Evolutionary conservation across 2,797 vertebrate species (phyloP).

Genomic region (Buphagus erythrorhynchus): DNA sequence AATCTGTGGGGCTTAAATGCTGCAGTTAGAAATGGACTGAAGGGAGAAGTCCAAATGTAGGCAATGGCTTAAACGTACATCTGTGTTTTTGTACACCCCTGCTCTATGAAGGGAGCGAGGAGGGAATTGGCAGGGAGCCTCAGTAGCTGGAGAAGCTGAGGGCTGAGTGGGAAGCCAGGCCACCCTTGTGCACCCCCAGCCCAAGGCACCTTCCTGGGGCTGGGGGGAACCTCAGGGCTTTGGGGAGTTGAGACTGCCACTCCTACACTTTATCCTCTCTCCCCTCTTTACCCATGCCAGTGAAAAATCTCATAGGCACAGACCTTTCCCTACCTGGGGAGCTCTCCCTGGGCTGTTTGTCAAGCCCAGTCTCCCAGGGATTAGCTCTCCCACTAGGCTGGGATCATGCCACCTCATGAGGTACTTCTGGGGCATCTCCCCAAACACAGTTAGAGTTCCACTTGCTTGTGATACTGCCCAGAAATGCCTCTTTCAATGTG

Average conservation of each 20-base stretch:
- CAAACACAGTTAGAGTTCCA: not conserved
- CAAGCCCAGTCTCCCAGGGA: not conserved
- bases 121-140: not conserved
- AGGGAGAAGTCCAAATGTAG: not conserved
- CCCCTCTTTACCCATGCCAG: not conserved
- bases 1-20: not conserved
- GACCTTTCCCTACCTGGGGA: not conserved
- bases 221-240: not conserved
- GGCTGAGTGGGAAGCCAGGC: not conserved
- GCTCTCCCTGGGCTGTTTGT: not conserved
- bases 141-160: accelerated
- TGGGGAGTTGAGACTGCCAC: not conserved
- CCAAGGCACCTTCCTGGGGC: accelerated
- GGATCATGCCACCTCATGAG: not conserved
- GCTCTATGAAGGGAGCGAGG: not conserved
- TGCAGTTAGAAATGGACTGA: not conserved
- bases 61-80: accelerated
- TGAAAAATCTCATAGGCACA: not conserved
- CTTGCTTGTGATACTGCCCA: not conserved
- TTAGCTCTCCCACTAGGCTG: not conserved
- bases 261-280: not conserved
- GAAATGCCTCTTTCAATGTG: not conserved
- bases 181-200: not conserved
- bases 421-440: not conserved
- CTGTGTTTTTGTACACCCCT: accelerated